phyloP scores from a whole-genome alignment of 2,888 invertebrate species.

The Pollenia amentaria region DNA sequence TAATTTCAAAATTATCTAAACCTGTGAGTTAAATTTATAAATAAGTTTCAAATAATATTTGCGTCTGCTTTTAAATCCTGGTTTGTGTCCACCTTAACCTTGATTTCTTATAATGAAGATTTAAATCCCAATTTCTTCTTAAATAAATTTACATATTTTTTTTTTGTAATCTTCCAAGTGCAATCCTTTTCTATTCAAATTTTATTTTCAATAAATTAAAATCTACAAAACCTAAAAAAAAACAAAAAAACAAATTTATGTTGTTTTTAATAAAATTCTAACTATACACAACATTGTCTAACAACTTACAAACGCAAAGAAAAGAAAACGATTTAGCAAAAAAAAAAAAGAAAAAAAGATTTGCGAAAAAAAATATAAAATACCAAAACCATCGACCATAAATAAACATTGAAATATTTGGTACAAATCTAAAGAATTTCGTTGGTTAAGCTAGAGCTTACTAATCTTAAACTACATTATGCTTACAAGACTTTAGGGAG shows the following conservation, averaged over 20 bases:
- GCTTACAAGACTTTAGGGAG: neutral
- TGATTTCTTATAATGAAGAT: too few relatives aligned
- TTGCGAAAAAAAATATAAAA: slow-evolving; percentile 7
- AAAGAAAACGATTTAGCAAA: neutral
- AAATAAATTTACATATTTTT: neutral
- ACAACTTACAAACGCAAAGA: neutral
- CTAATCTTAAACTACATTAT: slow-evolving; percentile 27
- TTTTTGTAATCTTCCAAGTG: neutral
- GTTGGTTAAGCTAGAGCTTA: slow-evolving; percentile 43
- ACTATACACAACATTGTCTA: slow-evolving; percentile 3
- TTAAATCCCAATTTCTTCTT: too few relatives aligned
- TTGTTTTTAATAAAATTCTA: neutral
- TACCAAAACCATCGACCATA: slow-evolving; percentile 22
- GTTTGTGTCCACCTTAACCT: too few relatives aligned
- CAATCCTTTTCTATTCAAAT: slow-evolving; percentile 6
- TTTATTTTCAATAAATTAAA: slow-evolving; percentile 32
- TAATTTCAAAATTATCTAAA: too few relatives aligned
- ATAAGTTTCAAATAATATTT: too few relatives aligned
- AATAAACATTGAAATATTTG: slow-evolving; percentile 50
- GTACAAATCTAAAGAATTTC: slow-evolving; percentile 43
- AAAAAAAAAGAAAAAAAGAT: neutral
- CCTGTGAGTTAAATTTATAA: too few relatives aligned
- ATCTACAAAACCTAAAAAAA: slow-evolving; percentile 25
- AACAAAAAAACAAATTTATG: slow-evolving; percentile 15
- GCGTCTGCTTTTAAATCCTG: too few relatives aligned